phyloP scores from a whole-genome alignment of 1,140 invertebrate genomes.

The Leptoteleia sp. region DNA sequence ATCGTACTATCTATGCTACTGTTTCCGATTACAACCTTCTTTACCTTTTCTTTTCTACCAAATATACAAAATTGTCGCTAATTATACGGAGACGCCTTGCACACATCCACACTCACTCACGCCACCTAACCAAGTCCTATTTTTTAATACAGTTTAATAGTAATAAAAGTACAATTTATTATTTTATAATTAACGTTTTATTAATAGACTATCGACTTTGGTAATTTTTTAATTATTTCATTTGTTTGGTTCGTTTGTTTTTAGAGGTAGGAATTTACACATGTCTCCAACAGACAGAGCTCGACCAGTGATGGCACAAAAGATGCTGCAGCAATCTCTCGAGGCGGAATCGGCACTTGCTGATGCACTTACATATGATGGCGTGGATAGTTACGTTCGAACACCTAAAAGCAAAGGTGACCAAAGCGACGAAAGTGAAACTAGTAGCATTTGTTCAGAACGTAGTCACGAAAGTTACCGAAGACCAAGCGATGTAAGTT shows the following conservation, averaged over 20 bases:
- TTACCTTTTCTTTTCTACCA: too few species aligned
- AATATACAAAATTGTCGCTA: too few species aligned
- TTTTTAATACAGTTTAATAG: too few species aligned
- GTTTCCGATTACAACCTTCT: too few species aligned
- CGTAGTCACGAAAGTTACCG: slow-evolving; percentile 92
- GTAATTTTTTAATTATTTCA: not conserved
- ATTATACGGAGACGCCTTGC: too few species aligned
- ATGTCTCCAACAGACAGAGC: slow-evolving; percentile 81
- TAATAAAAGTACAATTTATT: too few species aligned
- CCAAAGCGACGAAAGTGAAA: slow-evolving; percentile 95
- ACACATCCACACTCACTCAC: too few species aligned
- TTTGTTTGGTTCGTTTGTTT: slow-evolving; percentile 9
- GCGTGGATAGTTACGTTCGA: slow-evolving; percentile 75
- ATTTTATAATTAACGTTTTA: too few species aligned
- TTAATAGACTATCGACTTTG: not conserved
- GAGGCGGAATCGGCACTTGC: slow-evolving; percentile 92
- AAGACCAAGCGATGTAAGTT: slow-evolving; percentile 90
- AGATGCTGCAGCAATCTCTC: slow-evolving; percentile 92
- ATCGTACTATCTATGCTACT: too few species aligned
- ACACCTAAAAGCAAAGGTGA: slow-evolving; percentile 83
- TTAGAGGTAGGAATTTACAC: slow-evolving; percentile 74
- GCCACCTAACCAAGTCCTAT: too few species aligned
- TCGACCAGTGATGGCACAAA: slow-evolving; percentile 88
- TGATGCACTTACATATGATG: slow-evolving; percentile 85
- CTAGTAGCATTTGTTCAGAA: slow-evolving; percentile 96